A percentile compares a stretch with the other conserved stretches of the same genome.
Conservation (phyloP, 2,888 invertebrate species). For the Mellilla xanthometata region DNA sequence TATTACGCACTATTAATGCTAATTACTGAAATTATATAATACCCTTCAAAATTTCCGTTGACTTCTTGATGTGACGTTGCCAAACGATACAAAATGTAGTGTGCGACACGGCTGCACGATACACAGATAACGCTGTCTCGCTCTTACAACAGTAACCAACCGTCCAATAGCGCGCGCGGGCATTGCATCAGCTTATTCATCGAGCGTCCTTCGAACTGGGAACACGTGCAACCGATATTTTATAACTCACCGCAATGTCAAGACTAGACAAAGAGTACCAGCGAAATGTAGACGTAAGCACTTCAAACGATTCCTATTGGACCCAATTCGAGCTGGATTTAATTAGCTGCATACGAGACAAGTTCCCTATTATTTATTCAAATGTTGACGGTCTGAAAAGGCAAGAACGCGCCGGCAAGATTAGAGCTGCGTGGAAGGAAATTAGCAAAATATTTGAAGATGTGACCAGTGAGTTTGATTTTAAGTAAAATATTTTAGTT, state of each 20-base stretch:
- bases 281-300: neutral
- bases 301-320: neutral
- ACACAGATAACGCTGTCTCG: too few species aligned
- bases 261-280: neutral
- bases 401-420: neutral
- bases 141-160: too few species aligned
- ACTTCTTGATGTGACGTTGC: too few species aligned
- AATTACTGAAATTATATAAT: too few species aligned
- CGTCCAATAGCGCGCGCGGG: too few species aligned
- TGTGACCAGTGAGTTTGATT: neutral
- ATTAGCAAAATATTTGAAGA: neutral
- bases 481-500: too few species aligned
- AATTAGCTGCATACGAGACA: constrained; percentile 9
- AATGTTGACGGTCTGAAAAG: neutral
- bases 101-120: too few species aligned
- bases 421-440: constrained; percentile 7
- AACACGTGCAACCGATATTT: constrained; percentile 4
- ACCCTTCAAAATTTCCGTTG: too few species aligned
- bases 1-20: too few species aligned
- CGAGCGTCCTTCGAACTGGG: neutral
- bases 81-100: too few species aligned
- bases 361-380: constrained; percentile 6
- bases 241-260: constrained; percentile 1
- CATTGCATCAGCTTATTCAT: neutral
- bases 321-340: constrained; percentile 15